Evolutionary conservation across 2,113 vertebrate genomes (phyloP), one percentile per base, ranked within the genome.

Genomic region (Sminthopsis crassicaudata): DNA sequence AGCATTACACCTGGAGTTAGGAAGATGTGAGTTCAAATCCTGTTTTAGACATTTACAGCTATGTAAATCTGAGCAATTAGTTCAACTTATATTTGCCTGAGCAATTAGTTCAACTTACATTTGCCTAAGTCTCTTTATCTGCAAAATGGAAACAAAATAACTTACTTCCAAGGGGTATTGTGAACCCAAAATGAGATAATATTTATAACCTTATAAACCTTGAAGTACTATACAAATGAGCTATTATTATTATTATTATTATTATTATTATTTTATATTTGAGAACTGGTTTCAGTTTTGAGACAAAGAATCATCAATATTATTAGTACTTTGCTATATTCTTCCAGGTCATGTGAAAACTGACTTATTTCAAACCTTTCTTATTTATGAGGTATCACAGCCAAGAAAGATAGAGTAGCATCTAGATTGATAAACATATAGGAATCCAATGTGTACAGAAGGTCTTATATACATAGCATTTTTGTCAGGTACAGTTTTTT

Each of bases 381-480:
- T 52, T 25, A 92, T 50, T 30, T 54, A 60, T 51, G 12, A 93
- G 93, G 12, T 46, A 94, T 91, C 27, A 92, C 0, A 89, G 54
- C 9, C 36, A 92, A 67, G 51, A 94, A 26, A 91, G 89, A 55
- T 94, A 92, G 53, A 5, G 67, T 89, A 93, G 53, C 52, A 52
- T 91, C 84, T 36, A 89, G 53, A 94, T 22, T 91, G 89, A 30
- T 53, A 95, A 57, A n/a, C 92, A 84, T 92, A 42, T 95, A 16
- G 46, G 89, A 95, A 95, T 95, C 91, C 90, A 90, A 90, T 94
- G n/a, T 25, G 84, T 55, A 25, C 27, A 95, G 27, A 93, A 93
- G 46, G 57, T 0, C 10, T 90, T 92, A 42, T 88, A 90, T 60
- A 92, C 42, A 91, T 16, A 88, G 46, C 84, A 51, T 92, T 93